A percentile compares a stretch with the other conserved stretches of the same genome.
Evolutionary conservation across 2,888 invertebrate genomes (phyloP).

Genomic region (Lampropteryx suffumata): DNA sequence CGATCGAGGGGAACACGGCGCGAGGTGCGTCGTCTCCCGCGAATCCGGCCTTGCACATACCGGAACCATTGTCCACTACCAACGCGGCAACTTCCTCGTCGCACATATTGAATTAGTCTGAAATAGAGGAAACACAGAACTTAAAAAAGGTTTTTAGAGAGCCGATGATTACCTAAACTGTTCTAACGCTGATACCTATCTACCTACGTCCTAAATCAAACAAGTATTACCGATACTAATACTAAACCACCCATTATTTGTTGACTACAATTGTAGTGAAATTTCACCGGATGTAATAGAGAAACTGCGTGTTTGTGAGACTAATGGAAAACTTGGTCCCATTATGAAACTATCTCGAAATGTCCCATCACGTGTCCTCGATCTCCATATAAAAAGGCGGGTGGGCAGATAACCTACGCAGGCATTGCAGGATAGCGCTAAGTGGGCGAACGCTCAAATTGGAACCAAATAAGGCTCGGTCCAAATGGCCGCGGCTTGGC

Average conservation of each 20-base stretch:
- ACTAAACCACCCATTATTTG: too few relatives aligned
- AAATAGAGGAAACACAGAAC: slow-evolving; percentile 40
- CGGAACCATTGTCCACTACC: slow-evolving; percentile 98
- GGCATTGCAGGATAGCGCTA: slow-evolving; percentile 47
- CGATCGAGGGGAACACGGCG: slow-evolving; percentile 98
- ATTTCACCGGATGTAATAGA: too few relatives aligned
- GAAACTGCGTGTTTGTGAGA: not conserved
- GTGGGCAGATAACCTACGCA: slow-evolving; percentile 66
- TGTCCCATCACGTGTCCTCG: slow-evolving; percentile 25
- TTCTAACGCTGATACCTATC: too few relatives aligned
- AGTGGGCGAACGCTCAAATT: slow-evolving; percentile 68
- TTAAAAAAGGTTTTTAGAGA: not conserved
- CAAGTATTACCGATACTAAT: too few relatives aligned
- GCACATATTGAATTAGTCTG: slow-evolving; percentile 77
- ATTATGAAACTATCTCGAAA: slow-evolving; percentile 12
- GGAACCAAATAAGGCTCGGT: slow-evolving; percentile 71
- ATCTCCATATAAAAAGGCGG: slow-evolving; percentile 41
- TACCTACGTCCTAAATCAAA: too few relatives aligned
- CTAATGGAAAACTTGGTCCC: not conserved
- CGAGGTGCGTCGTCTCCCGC: slow-evolving; percentile 97
- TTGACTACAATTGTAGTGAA: too few relatives aligned
- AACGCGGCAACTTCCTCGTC: slow-evolving; percentile 93
- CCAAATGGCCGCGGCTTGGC: slow-evolving; percentile 48
- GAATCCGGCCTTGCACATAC: slow-evolving; percentile 98
- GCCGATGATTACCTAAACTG: too few relatives aligned